These are phyloP conservation scores for Alviniconcha marisindica DNA, from an alignment of 1,140 invertebrate genomes.

Conservation along the genomic window DNA sequence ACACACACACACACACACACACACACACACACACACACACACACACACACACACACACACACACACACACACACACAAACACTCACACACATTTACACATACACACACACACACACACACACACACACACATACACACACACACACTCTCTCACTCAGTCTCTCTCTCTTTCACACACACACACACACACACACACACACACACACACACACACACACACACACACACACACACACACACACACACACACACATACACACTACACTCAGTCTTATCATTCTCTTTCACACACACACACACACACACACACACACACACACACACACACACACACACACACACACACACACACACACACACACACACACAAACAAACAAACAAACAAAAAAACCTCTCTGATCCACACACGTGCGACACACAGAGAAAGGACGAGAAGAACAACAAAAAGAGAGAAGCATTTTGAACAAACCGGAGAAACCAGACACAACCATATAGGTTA, in stretches of 20 bases:
- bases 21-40: neutral
- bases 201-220: no score
- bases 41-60: neutral
- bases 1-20: neutral
- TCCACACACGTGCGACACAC: neutral
- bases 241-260: no score
- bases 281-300: neutral
- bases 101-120: neutral
- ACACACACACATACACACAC: neutral
- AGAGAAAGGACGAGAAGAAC: neutral
- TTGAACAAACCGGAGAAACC: no score
- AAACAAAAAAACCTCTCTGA: neutral
- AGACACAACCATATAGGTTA: no score
- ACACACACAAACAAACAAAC: neutral
- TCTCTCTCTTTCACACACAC: neutral
- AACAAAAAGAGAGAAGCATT: neutral
- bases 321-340: neutral
- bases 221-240: no score
- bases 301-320: neutral
- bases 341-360: neutral
- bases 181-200: constrained; percentile 14
- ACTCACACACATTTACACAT: constrained; percentile 14
- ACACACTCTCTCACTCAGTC: neutral
- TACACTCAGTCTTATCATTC: neutral
- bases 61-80: constrained; percentile 10